Conservation (phyloP, 2,888 invertebrate species). For the Mythimna lalbum region DNA sequence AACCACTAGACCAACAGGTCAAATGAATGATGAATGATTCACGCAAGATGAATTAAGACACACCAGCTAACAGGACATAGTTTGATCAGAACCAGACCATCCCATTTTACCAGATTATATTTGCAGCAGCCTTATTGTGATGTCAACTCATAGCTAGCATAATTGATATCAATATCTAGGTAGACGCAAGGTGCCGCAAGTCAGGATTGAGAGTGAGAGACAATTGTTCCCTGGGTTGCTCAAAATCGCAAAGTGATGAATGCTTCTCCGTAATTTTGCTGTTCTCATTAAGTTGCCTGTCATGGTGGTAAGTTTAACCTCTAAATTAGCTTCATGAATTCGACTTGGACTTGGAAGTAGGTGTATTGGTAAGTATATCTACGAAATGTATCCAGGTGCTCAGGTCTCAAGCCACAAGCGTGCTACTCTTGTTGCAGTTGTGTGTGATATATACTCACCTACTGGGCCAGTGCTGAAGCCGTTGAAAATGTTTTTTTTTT, state of each 20-base stretch:
- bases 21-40: no score
- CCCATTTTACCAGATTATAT: neutral
- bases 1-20: no score
- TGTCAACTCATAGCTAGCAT: neutral
- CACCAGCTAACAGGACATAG: neutral
- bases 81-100: neutral
- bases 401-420: neutral
- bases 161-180: no score
- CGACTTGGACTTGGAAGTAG: neutral
- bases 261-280: neutral
- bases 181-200: no score
- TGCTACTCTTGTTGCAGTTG: neutral
- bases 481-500: no score
- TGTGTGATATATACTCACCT: no score
- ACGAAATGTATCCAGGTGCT: neutral
- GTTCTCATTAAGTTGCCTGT: neutral
- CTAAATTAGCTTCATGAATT: neutral
- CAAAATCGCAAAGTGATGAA: neutral
- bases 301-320: neutral
- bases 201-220: neutral
- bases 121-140: neutral
- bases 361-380: neutral
- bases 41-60: neutral
- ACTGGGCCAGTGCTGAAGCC: no score
- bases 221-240: neutral